Conservation (phyloP, 2,113 vertebrate genomes). For the Gallinago paraguaiae region DNA sequence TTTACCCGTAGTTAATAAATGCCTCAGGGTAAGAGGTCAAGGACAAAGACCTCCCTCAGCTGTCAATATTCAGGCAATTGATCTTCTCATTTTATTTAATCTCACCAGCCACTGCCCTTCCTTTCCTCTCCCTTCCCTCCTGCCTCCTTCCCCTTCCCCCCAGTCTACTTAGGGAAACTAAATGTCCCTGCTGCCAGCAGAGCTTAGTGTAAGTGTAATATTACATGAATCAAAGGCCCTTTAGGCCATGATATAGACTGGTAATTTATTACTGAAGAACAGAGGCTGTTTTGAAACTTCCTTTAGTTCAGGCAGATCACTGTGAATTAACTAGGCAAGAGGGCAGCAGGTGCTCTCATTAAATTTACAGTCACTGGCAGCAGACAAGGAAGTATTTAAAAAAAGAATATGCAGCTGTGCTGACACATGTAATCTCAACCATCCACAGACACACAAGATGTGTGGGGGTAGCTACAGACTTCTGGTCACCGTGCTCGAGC, state of each 20-base stretch:
- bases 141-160: not conserved
- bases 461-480: not conserved
- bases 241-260: slow-evolving; percentile 72
- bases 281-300: slow-evolving; percentile 74
- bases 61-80: slow-evolving; percentile 72
- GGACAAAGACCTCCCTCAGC: slow-evolving; percentile 61
- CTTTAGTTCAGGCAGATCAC: slow-evolving; percentile 67
- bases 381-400: slow-evolving; percentile 61
- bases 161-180: slow-evolving; percentile 66
- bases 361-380: slow-evolving; percentile 74
- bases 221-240: slow-evolving; percentile 78
- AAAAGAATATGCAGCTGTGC: slow-evolving; percentile 61
- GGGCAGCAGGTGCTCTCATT: slow-evolving; percentile 78
- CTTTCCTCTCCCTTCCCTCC: not conserved
- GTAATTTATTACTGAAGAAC: slow-evolving; percentile 79
- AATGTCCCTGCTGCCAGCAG: slow-evolving; percentile 69
- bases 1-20: slow-evolving; percentile 37
- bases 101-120: slow-evolving; percentile 60
- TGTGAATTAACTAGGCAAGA: slow-evolving; percentile 76
- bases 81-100: slow-evolving; percentile 74
- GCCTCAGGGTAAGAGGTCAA: slow-evolving; percentile 56
- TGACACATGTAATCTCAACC: slow-evolving; percentile 36
- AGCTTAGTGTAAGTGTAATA: slow-evolving; percentile 74
- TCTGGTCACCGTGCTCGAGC: not conserved
- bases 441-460: not conserved